Evolutionary conservation across 2,888 invertebrate species (phyloP).

Genomic region (Vanessa cardui): DNA sequence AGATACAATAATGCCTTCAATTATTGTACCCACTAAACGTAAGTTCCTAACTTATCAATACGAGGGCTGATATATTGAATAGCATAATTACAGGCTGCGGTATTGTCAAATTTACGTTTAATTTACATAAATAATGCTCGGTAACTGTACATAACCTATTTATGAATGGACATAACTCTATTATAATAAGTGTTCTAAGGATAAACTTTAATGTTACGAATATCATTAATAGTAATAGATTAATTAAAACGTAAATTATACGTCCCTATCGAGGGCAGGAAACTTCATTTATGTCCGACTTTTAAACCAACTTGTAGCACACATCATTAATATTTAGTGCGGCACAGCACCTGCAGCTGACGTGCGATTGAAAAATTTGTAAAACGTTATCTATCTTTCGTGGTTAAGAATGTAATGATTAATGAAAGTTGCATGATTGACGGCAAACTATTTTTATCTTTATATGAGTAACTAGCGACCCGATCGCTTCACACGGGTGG

Average conservation of each 20-base stretch:
- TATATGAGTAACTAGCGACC: too few relatives aligned
- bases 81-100: conserved; percentile 3
- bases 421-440: background rate
- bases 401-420: conserved; percentile 1
- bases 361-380: background rate
- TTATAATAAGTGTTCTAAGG: background rate
- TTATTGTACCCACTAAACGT: background rate
- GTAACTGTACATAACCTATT: background rate
- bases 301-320: conserved; percentile 1
- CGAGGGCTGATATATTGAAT: background rate
- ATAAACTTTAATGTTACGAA: conserved; percentile 1
- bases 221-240: background rate
- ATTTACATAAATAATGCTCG: background rate
- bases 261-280: background rate
- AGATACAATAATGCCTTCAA: background rate
- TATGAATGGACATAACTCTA: background rate
- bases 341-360: background rate
- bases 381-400: background rate
- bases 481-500: too few relatives aligned
- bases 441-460: background rate
- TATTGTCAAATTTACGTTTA: background rate
- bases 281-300: background rate
- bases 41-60: background rate
- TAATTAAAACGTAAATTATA: background rate
- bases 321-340: conserved; percentile 10